phyloP scores from a whole-genome alignment of 1,140 invertebrate genomes.

The Acyrthosiphon pisum region DNA sequence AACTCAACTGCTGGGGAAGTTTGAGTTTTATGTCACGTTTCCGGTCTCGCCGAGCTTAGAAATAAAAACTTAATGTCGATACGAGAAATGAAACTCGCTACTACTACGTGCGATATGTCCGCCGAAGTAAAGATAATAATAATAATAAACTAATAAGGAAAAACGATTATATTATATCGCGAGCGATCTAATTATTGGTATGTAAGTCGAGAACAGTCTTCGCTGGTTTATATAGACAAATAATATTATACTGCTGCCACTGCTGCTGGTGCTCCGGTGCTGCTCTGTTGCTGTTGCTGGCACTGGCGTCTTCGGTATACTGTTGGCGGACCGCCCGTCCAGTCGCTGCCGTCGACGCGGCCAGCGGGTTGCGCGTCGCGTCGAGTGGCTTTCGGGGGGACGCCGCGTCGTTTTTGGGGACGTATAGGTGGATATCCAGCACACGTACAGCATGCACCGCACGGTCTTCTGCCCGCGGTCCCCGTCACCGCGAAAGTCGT shows the following conservation, averaged over 20 bases:
- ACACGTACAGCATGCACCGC: neutral
- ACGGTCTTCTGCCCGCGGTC: neutral
- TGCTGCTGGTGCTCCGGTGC: neutral
- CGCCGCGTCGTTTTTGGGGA: neutral
- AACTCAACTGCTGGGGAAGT: neutral
- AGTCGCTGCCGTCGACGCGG: neutral
- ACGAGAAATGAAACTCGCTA: neutral
- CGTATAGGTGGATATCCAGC: neutral
- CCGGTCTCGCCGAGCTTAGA: neutral
- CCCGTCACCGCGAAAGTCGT: neutral
- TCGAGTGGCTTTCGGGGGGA: neutral
- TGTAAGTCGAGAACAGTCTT: neutral
- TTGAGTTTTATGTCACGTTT: neutral
- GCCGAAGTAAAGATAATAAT: no score
- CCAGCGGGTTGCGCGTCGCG: no score
- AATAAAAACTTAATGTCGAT: neutral
- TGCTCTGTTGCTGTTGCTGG: neutral
- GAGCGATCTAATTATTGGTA: no score
- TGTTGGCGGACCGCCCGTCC: neutral
- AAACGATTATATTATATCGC: no score
- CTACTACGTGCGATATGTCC: no score
- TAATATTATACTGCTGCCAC: no score
- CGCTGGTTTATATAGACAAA: no score
- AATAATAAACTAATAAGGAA: no score
- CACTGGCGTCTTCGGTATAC: neutral